Percentiles rank a stretch among this genome's conserved stretches.
Evolutionary conservation across 1,140 invertebrate species (phyloP).

Genomic region (Pemphigus obesinymphae): DNA sequence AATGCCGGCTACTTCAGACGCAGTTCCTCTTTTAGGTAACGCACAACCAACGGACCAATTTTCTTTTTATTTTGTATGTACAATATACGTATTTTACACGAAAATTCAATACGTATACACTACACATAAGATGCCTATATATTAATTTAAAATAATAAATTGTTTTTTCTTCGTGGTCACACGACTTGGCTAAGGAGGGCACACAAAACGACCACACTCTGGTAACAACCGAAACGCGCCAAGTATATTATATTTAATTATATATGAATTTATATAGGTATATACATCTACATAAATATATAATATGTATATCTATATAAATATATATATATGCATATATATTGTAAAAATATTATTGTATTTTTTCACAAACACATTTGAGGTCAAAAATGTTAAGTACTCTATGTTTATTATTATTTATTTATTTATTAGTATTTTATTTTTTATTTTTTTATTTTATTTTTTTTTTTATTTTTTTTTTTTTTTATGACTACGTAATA

Average conservation of each 20-base stretch:
- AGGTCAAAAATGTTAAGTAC: slow-evolving; percentile 25
- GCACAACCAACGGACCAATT: neutral
- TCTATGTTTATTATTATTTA: slow-evolving; percentile 3
- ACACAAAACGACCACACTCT: slow-evolving; percentile 33
- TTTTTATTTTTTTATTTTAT: slow-evolving; percentile 5
- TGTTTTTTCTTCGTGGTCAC: neutral
- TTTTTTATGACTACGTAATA: neutral
- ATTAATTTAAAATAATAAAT: neutral
- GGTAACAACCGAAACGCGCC: slow-evolving; percentile 20
- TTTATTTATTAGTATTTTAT: neutral
- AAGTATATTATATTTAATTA: neutral
- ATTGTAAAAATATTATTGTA: slow-evolving; percentile 22
- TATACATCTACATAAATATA: neutral
- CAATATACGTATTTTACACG: slow-evolving; percentile 16
- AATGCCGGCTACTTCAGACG: slow-evolving; percentile 79
- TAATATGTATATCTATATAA: neutral
- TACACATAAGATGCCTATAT: too few species aligned
- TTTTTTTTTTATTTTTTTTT: neutral
- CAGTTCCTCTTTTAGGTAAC: slow-evolving; percentile 77
- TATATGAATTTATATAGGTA: neutral
- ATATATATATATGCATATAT: neutral
- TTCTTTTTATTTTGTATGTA: too few species aligned
- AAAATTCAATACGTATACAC: neutral
- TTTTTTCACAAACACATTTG: slow-evolving; percentile 38
- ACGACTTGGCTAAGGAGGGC: slow-evolving; percentile 39